Conservation (phyloP, 2,113 vertebrate species). For the Eulemur macaco region DNA sequence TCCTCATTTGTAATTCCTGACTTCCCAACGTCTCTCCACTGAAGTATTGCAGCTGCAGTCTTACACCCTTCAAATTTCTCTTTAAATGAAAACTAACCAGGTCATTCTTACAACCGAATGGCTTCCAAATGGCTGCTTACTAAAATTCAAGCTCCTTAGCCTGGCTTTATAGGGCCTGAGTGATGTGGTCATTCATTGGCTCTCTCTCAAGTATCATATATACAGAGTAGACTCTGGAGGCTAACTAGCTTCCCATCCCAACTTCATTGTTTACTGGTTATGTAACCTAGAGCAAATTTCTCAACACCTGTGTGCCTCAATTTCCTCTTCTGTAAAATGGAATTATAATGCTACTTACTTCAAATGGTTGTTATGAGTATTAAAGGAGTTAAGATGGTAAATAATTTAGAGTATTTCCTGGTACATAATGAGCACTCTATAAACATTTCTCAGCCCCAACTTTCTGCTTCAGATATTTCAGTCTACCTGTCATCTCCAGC, state of each 20-base stretch:
- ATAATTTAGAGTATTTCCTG: background rate
- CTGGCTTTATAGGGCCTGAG: background rate
- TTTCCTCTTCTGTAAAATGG: background rate
- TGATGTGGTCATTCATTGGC: no score
- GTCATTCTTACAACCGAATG: background rate
- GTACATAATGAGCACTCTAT: background rate
- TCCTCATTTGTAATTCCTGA: background rate
- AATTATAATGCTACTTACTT: background rate
- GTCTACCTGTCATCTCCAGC: background rate
- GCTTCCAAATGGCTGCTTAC: background rate
- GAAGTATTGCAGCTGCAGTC: background rate
- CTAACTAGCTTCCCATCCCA: no score
- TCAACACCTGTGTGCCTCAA: background rate
- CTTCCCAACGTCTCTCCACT: background rate
- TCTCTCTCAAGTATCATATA: background rate
- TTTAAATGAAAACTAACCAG: background rate
- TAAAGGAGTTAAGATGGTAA: background rate
- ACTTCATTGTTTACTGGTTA: background rate
- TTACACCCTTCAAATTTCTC: background rate
- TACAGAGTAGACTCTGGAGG: background rate
- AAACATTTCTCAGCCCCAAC: background rate
- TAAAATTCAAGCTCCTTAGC: background rate
- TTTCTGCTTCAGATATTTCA: background rate
- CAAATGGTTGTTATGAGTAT: background rate
- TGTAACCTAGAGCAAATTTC: background rate